These are phyloP conservation scores for Tapera naevia DNA, from an alignment of 2,797 vertebrate genomes.

Conservation along the genomic window DNA sequence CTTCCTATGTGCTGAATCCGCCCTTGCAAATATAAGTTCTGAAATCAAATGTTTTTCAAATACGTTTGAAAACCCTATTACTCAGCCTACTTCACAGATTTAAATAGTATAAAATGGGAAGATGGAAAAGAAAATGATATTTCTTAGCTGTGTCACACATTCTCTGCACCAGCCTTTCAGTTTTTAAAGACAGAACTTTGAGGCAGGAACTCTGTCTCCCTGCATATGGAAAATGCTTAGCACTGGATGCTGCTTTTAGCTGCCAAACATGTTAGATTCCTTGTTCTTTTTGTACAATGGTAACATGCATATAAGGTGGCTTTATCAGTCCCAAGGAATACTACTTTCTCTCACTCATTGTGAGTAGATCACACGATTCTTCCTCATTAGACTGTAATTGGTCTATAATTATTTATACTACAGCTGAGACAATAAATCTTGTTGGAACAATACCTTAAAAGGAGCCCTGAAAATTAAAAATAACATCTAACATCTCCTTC, in stretches of 20 bases:
- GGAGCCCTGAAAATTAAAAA: not conserved
- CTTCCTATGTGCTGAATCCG: not conserved
- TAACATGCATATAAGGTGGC: not conserved
- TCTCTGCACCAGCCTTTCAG: not conserved
- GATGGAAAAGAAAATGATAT: not conserved
- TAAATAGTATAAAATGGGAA: not conserved
- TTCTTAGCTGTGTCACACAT: not conserved
- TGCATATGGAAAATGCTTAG: not conserved
- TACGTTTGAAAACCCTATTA: not conserved
- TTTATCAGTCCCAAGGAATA: not conserved
- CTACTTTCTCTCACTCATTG: not conserved
- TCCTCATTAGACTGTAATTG: slow-evolving; percentile 39
- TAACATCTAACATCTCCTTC: not conserved
- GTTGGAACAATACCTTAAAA: slow-evolving; percentile 18
- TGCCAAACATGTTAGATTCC: not conserved
- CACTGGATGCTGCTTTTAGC: not conserved
- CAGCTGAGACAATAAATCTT: slow-evolving; percentile 35
- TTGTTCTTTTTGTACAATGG: not conserved
- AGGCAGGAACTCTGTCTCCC: not conserved
- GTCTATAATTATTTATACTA: slow-evolving; percentile 43
- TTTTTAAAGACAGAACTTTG: not conserved
- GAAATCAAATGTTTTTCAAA: not conserved
- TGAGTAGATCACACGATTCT: slow-evolving; percentile 14
- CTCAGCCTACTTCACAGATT: not conserved
- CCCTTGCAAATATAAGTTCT: not conserved